Evolutionary conservation across 2,888 invertebrate genomes (phyloP).

Genomic region (Pasiphila rectangulata): DNA sequence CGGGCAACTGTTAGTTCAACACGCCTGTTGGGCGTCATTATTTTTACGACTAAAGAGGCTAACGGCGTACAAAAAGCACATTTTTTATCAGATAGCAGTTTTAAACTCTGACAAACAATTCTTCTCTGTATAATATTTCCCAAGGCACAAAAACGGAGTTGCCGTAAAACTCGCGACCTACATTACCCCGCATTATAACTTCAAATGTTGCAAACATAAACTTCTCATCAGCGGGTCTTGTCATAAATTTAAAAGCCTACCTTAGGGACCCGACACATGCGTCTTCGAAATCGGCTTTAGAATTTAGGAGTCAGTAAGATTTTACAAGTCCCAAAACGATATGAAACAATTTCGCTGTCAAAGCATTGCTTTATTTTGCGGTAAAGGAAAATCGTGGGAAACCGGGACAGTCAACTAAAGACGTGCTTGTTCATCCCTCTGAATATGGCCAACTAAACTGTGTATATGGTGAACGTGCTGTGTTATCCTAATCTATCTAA

Average conservation of each 20-base stretch:
- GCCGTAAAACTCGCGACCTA: constrained; percentile 27
- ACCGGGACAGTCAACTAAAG: no score
- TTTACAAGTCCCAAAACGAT: no score
- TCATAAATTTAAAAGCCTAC: constrained; percentile 77
- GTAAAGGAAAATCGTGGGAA: no score
- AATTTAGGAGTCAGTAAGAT: neutral
- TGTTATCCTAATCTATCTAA: no score
- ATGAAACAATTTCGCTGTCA: no score
- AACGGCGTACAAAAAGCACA: neutral
- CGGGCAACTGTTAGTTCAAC: no score
- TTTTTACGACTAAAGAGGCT: no score
- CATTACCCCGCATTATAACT: constrained; percentile 42
- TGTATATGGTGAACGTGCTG: no score
- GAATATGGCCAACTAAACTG: no score
- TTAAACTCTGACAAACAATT: neutral
- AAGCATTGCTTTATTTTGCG: no score
- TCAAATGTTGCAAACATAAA: constrained; percentile 68
- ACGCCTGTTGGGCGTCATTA: no score
- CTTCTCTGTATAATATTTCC: constrained; percentile 9
- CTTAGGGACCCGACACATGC: constrained; percentile 33
- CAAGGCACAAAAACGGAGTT: constrained; percentile 23
- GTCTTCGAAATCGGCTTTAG: neutral
- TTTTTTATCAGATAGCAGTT: neutral
- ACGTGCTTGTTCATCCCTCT: no score
- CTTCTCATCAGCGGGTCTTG: constrained; percentile 60